Base-by-base conservation (phyloP, 35 echinoderm and acorn worm genomes). In the Apostichopus californicus region DNA sequence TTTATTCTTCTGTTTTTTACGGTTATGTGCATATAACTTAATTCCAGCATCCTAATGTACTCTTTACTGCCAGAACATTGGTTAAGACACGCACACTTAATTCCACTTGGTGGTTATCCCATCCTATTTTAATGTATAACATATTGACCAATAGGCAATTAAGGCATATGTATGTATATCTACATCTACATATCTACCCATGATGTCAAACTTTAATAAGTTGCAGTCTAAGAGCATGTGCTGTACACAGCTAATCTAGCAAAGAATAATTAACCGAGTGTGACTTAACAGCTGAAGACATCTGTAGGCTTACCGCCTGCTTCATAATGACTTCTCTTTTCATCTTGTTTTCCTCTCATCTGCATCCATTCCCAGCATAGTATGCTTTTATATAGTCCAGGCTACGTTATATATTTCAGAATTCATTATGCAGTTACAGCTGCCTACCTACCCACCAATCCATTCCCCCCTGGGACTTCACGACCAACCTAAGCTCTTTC, bases 341-440 rank as follows among this genome's bases (percentile, higher is more conserved):
- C 64, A 68, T 20, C 71, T 20, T 18, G 17, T 7, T 75, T 22
- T n/a, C 17, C 64, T 68, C 64, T 14, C 64, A 68, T 14, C 64
- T 68, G 11, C 71, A 75, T 13, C 71, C 21, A 6, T 20, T 20
- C 71, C 71, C 17, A 75, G 15, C 21, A 1, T 73, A 73, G 71
- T 18, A 5, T 22, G 20, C 71, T 7, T 75, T 13, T 22, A 75
- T 14, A 4, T 68, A 18, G 2, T 68, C 11, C 64, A 68, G 11
- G 18, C 64, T 68, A 18, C 64, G 34, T 46, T 61, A 75, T 75
- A 21, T n/a, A 75, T 75, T 21, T n/a, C 17, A 68, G 28, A 75
- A 89, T 89, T 89, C 86, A 89, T 89, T 89, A 89, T 89, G 86
- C 86, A 89, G 60, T 46, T 64, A 72, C 34, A 72, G 61, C 86